phyloP scores from a whole-genome alignment of 2,113 vertebrate genomes.

The Gnathonemus echidnorhynchus region DNA sequence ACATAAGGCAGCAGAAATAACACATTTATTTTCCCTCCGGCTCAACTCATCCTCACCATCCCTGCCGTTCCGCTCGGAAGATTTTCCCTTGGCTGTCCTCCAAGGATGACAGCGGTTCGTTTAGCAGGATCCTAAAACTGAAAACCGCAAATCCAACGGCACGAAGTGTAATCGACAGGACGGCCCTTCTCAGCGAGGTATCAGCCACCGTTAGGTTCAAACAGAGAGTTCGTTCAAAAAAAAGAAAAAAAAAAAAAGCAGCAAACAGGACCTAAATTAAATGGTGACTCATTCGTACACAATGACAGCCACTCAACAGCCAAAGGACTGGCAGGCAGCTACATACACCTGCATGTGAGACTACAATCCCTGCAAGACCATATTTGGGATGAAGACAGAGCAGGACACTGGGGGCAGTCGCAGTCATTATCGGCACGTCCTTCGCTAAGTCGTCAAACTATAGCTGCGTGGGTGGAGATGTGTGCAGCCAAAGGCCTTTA shows the following conservation, averaged over 20 bases:
- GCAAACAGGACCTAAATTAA: not conserved
- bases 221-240: not conserved
- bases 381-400: not conserved
- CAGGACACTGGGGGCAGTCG: not conserved
- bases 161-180: not conserved
- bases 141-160: not conserved
- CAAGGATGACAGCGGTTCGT: not conserved
- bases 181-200: not conserved
- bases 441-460: not conserved
- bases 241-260: too few relatives aligned
- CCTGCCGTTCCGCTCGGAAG: slow-evolving; percentile 20
- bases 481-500: not conserved
- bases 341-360: not conserved
- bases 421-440: not conserved
- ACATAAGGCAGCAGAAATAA: not conserved
- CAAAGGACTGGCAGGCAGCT: not conserved
- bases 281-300: not conserved
- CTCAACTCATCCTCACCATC: slow-evolving; percentile 22
- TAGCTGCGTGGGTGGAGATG: not conserved
- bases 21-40: slow-evolving; percentile 15
- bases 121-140: not conserved
- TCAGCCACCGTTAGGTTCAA: not conserved
- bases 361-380: not conserved
- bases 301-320: not conserved
- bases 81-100: slow-evolving; percentile 20